A percentile compares a stretch with the other conserved stretches of the same genome.
Conservation (phyloP, 2,797 vertebrate species). For the Naso thynnoides region DNA sequence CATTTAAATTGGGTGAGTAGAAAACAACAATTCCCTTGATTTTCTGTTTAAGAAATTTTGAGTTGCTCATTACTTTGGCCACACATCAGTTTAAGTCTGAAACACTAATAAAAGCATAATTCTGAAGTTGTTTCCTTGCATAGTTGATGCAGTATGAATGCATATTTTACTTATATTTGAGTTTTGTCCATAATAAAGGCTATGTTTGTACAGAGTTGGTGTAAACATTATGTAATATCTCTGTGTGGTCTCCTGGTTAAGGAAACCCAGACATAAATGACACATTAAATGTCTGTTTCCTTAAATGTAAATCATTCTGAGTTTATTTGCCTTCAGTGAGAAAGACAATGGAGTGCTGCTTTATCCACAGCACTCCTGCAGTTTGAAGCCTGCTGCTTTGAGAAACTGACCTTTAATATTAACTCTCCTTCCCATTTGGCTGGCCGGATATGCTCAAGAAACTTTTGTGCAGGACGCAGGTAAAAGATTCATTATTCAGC, state of each 20-base stretch:
- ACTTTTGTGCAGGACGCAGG: conserved; percentile 75
- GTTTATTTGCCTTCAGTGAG: neutral
- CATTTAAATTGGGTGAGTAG: neutral
- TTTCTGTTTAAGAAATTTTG: neutral
- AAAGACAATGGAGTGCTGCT: conserved; percentile 2
- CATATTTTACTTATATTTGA: neutral
- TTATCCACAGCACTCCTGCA: conserved; percentile 10
- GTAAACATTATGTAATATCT: neutral
- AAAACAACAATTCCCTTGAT: neutral
- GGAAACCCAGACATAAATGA: neutral
- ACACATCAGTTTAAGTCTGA: neutral
- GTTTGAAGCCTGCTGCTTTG: conserved; percentile 28
- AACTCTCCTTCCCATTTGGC: conserved; percentile 48
- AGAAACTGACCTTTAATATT: conserved; percentile 60
- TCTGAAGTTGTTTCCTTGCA: neutral
- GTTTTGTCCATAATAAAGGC: neutral
- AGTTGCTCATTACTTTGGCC: neutral
- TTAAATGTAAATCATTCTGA: conserved; percentile 2
- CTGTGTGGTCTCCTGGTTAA: neutral
- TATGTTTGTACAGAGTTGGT: neutral
- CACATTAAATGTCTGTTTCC: neutral
- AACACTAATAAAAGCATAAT: neutral
- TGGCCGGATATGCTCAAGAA: conserved; percentile 68
- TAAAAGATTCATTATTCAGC: conserved; percentile 85
- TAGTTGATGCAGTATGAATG: neutral